Conservation (phyloP, 2,797 vertebrate genomes). For the Mallotus villosus region DNA sequence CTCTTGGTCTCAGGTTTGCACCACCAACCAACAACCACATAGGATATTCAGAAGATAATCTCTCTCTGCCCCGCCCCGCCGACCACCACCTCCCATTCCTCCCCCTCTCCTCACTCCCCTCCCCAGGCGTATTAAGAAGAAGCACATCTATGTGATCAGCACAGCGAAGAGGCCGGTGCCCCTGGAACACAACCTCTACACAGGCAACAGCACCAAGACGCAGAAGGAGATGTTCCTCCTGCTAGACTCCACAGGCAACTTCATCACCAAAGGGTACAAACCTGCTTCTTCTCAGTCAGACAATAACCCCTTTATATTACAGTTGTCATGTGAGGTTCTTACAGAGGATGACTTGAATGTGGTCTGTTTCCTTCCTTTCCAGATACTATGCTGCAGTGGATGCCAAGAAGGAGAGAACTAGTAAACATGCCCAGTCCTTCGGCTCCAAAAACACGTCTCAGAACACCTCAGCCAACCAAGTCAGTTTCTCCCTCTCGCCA, state of each 20-base stretch:
- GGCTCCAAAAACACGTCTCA: slow-evolving; percentile 80
- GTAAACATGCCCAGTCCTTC: slow-evolving; percentile 90
- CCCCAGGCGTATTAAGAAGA: slow-evolving; percentile 85
- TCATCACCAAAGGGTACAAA: slow-evolving; percentile 86
- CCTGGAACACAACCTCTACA: slow-evolving; percentile 89
- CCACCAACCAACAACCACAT: not conserved
- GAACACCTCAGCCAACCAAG: slow-evolving; percentile 74
- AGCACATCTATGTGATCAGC: slow-evolving; percentile 90
- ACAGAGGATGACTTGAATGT: not conserved
- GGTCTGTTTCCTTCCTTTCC: slow-evolving; percentile 19
- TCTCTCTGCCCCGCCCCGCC: not conserved
- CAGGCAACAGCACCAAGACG: slow-evolving; percentile 90
- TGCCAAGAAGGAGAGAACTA: slow-evolving; percentile 88
- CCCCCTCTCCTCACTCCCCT: not conserved
- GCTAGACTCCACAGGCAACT: slow-evolving; percentile 79
- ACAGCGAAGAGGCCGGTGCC: slow-evolving; percentile 86
- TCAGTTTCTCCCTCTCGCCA: slow-evolving; percentile 23
- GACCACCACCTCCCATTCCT: not conserved
- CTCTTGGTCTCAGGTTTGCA: not conserved
- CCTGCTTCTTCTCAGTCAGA: not conserved
- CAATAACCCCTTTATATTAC: not conserved
- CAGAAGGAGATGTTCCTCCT: slow-evolving; percentile 89
- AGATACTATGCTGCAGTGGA: slow-evolving; percentile 87
- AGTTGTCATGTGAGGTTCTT: not conserved
- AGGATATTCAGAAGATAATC: not conserved